phyloP scores from a whole-genome alignment of 92 coral and sea anemone species.

The Phenganax stokvisi region DNA sequence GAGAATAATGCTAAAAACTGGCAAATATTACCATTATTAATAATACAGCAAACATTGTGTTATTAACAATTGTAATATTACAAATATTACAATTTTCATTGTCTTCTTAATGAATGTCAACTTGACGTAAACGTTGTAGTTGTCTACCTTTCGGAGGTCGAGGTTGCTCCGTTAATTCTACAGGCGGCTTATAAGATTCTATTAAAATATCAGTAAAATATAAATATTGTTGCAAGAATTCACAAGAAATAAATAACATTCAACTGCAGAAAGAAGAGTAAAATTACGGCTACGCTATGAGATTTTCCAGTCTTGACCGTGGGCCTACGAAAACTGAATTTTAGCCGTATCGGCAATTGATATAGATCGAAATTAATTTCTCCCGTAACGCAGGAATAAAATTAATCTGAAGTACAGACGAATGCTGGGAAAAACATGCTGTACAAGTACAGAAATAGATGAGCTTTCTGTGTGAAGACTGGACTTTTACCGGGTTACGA shows the following conservation, averaged over 20 bases:
- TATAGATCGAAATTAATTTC: too few relatives aligned
- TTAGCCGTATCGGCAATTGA: too few relatives aligned
- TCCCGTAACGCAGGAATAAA: too few relatives aligned
- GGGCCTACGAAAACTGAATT: too few relatives aligned
- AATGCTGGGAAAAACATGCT: not conserved
- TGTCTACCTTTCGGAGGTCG: conserved; percentile 3
- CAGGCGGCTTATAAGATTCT: conserved; percentile 11
- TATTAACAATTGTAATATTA: not conserved
- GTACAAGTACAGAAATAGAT: too few relatives aligned
- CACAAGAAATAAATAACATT: not conserved
- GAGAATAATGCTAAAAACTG: not conserved
- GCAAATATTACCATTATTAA: not conserved
- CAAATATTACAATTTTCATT: not conserved
- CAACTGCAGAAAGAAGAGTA: not conserved
- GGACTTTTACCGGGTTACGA: too few relatives aligned
- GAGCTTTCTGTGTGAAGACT: too few relatives aligned
- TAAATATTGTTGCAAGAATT: not conserved
- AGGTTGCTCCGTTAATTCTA: not conserved
- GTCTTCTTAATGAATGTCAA: not conserved
- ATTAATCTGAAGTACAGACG: not conserved
- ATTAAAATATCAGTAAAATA: not conserved
- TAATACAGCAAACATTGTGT: not conserved
- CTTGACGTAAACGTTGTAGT: not conserved
- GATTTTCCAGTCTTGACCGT: too few relatives aligned
- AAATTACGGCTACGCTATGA: not conserved